Conservation (phyloP, 2,113 vertebrate species). For the Indicator maculatus region DNA sequence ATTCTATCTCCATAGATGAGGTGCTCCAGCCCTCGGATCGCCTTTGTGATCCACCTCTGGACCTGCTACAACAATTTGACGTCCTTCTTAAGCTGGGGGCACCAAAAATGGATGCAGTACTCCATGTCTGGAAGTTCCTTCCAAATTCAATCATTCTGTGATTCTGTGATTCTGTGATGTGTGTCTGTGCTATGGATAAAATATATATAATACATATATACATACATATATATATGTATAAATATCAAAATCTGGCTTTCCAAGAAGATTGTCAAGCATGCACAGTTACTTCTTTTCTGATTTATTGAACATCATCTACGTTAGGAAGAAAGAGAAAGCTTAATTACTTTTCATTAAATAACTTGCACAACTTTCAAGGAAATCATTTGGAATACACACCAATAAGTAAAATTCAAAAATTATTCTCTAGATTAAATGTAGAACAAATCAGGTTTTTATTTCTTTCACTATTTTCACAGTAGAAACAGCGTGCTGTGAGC, state of each 20-base stretch:
- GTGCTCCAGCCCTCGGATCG: too few relatives aligned
- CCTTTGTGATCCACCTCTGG: too few relatives aligned
- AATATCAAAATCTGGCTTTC: neutral
- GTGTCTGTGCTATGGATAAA: neutral
- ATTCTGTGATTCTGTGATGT: neutral
- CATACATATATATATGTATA: neutral
- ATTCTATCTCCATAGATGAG: too few relatives aligned
- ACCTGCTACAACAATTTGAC: too few relatives aligned
- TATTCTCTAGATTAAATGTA: neutral
- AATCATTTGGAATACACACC: neutral
- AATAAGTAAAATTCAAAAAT: neutral
- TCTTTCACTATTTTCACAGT: neutral
- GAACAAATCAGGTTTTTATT: neutral
- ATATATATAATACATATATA: too few relatives aligned
- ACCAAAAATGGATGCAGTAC: too few relatives aligned
- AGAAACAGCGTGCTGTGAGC: neutral
- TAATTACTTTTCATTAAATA: neutral
- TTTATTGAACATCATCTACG: neutral
- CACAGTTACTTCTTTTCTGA: neutral
- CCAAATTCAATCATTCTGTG: neutral
- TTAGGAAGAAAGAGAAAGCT: neutral
- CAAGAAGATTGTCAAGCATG: neutral
- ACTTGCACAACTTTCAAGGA: neutral
- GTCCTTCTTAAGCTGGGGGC: too few relatives aligned
- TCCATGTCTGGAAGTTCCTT: too few relatives aligned